Percentiles rank a stretch among this genome's conserved stretches.
These are phyloP conservation scores for Yponomeuta evonymella DNA, from an alignment of 2,888 invertebrate species.

Conservation along the genomic window DNA sequence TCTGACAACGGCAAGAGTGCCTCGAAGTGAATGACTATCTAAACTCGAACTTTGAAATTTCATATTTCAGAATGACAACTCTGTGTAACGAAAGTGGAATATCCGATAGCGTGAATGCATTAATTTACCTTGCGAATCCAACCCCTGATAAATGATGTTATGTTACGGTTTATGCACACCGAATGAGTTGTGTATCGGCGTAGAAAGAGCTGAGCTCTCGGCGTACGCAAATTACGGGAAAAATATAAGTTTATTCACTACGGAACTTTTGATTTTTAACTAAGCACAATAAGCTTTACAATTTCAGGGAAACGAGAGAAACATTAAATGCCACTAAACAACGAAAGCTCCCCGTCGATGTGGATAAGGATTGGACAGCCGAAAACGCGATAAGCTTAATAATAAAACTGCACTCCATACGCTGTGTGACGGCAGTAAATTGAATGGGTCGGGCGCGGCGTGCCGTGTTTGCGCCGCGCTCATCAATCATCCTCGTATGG, in stretches of 20 bases:
- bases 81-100: not conserved
- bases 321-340: not conserved
- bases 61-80: not conserved
- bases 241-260: too few species aligned
- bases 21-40: too few species aligned
- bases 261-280: too few species aligned
- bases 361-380: constrained; percentile 7
- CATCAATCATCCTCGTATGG: constrained; percentile 73
- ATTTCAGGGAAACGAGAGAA: too few species aligned
- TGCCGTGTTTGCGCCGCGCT: constrained; percentile 53
- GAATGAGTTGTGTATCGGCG: not conserved
- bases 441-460: constrained; percentile 53
- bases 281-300: too few species aligned
- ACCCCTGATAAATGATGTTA: not conserved
- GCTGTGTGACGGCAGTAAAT: constrained; percentile 52
- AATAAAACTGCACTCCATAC: constrained; percentile 34
- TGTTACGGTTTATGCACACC: not conserved
- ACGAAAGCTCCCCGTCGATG: not conserved
- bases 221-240: too few species aligned
- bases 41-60: not conserved
- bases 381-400: constrained; percentile 21
- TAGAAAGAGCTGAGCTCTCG: not conserved
- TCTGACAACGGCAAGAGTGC: too few species aligned
- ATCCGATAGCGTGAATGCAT: not conserved
- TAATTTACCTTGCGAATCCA: not conserved